Evolutionary conservation across 2,888 invertebrate genomes (phyloP).

Genomic region (Zelleria hepariella): DNA sequence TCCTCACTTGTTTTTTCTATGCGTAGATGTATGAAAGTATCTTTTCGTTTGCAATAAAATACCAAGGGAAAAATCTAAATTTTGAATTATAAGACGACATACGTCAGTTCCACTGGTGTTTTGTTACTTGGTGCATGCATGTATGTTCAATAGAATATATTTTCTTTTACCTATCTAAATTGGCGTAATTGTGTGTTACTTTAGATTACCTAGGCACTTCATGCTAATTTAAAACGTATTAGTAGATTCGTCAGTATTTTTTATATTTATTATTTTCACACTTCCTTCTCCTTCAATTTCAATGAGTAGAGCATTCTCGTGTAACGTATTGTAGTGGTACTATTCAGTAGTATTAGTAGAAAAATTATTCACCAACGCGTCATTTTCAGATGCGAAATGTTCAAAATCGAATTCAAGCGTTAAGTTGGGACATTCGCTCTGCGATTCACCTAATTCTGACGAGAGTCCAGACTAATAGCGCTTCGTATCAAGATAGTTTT

Average conservation of each 20-base stretch:
- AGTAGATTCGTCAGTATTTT: slow-evolving; percentile 11
- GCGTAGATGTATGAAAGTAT: not conserved
- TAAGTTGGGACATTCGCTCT: slow-evolving; percentile 40
- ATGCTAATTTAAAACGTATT: slow-evolving; percentile 3
- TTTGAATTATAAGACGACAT: too few species aligned
- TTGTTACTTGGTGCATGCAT: not conserved
- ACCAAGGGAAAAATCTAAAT: not conserved
- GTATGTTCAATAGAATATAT: not conserved
- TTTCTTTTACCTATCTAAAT: slow-evolving; percentile 25
- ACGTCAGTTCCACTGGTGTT: not conserved
- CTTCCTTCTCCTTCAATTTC: not conserved
- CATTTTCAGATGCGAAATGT: slow-evolving; percentile 55
- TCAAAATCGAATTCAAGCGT: slow-evolving; percentile 17
- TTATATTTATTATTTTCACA: not conserved
- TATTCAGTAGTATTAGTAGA: slow-evolving; percentile 7
- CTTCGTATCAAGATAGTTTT: not conserved
- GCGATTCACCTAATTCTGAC: slow-evolving; percentile 34
- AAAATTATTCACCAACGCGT: slow-evolving; percentile 23
- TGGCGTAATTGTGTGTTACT: slow-evolving; percentile 60
- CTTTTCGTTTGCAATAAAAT: not conserved
- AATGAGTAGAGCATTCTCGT: not conserved
- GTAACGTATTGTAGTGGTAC: not conserved
- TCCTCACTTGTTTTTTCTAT: not conserved
- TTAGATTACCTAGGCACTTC: slow-evolving; percentile 9
- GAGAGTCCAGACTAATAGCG: slow-evolving; percentile 10